A percentile compares a stretch with the other conserved stretches of the same genome.
phyloP scores from a whole-genome alignment of 1,140 invertebrate genomes.

The Drosophila yakuba region DNA sequence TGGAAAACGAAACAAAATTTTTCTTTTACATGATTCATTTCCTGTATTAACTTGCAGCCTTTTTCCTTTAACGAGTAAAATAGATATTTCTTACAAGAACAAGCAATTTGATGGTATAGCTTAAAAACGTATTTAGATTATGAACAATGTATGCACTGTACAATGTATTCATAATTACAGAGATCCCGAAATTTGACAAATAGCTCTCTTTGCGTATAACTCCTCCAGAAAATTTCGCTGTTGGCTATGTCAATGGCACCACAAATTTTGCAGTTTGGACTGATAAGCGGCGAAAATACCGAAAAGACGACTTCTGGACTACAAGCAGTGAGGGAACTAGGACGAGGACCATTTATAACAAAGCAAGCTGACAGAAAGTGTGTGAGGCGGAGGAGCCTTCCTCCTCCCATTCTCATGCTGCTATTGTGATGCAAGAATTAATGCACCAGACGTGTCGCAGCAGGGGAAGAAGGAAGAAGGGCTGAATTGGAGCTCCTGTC shows the following conservation, averaged over 20 bases:
- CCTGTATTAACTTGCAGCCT: no score
- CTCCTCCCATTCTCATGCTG: constrained; percentile 24
- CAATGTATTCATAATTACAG: constrained; percentile 37
- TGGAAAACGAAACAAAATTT: not conserved
- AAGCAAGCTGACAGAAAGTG: constrained; percentile 60
- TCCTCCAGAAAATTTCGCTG: constrained; percentile 16
- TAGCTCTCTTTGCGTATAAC: constrained; percentile 16
- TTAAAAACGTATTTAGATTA: not conserved
- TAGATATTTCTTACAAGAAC: not conserved
- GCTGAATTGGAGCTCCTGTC: constrained; percentile 51
- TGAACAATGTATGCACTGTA: constrained; percentile 11
- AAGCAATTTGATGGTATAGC: no score
- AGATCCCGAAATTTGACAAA: constrained; percentile 20
- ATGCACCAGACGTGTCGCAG: constrained; percentile 64
- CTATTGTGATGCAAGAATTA: constrained; percentile 69
- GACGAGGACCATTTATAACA: constrained; percentile 71
- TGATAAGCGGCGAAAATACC: constrained; percentile 65
- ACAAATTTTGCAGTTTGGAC: constrained; percentile 37
- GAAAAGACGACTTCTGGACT: constrained; percentile 47
- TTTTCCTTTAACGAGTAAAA: no score
- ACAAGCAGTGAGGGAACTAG: constrained; percentile 5
- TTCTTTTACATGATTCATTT: not conserved
- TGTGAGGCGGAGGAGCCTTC: constrained; percentile 38
- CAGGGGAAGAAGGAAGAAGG: constrained; percentile 22
- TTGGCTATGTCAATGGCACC: constrained; percentile 29